Base-by-base conservation (phyloP, 2,113 vertebrate species). In the Eclectus roratus region DNA sequence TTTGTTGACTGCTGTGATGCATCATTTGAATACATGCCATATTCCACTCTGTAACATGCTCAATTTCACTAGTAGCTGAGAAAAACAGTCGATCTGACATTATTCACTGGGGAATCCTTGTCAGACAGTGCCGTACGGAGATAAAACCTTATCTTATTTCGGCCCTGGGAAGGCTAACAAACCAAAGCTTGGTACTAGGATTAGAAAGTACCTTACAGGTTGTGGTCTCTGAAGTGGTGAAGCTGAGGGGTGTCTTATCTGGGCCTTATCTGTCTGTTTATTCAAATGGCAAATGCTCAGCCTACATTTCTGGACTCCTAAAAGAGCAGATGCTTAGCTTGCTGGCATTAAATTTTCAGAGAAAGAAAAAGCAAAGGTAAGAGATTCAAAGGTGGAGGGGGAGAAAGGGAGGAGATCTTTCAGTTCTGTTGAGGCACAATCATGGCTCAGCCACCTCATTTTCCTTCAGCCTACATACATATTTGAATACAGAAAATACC, bases 61-160 rank as follows among this genome's bases (percentile, higher is more conserved):
- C 77, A 55, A 10, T 92, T 94, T 96, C 82, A 86, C 69, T n/a
- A 61, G 72, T 28, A 84, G 47, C 77, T 90, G 80, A 96, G 85
- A 86, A 91, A 94, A 95, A 65, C 53, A 89, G 82, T 39, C 37
- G 2, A 16, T 68, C 37, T 84, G 83, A 85, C 65, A 84, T 90
- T 71, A 93, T 88, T 86, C 93, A 91, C 68, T 1, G 6, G 61
- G 68, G 47, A 92, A 94, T 86, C 80, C 64, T 78, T 78, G 80
- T 68, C 76, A 90, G 52, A 78, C 90, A 88, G 50, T 60, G 29
- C 24, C 52, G 44, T 56, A 68, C 1, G 2, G 82, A 88, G 53
- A 93, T 35, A 76, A 80, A 70, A 58, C 64, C 5, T 89, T 63
- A 56, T 53, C 33, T 60, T 73, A 60, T 56, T 49, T 6, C 29